Evolutionary conservation across 2,888 invertebrate genomes (phyloP), one percentile per base, ranked within the genome.

Genomic region (Mesorhabditis sp.): DNA sequence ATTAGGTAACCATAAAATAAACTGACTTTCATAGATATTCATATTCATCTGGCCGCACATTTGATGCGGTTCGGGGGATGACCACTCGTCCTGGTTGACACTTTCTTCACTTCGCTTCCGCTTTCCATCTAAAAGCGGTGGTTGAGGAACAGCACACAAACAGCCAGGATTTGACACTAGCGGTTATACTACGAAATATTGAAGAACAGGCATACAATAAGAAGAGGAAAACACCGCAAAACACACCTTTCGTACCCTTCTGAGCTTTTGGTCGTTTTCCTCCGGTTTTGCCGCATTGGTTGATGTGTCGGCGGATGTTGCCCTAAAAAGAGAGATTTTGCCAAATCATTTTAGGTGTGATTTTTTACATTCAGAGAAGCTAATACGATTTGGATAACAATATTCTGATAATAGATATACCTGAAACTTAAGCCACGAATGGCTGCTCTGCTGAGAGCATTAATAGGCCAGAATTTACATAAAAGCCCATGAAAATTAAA

Each of bases 301-400:
- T 80, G 70, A 81, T 76, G 70, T 81, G 81, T 42, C 81, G 74
- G 42, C 80, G 77, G 67, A 81, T 81, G 67, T 80, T 80, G 43
- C 81, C 81, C 74, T 77, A 45, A 63, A 76, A 69, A 42, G 42
- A 45, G 66, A 6, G 4, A n/a, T 58, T 62, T 62, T 67, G 7
- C 62, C 4, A 28, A 66, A 61, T 43, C 28, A 44, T 45, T 67
- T 70, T n/a, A 28, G 28, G 28, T 28, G 28, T 28, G 28, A 28
- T 28, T 28, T 28, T 28, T 28, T 28, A 28, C 28, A 28, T 28
- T 28, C 2, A 28, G 28, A 28, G 28, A 28, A 28, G 28, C 28
- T 28, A 28, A 28, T 28, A 28, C 28, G 28, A 28, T 28, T 28
- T 28, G 28, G 28, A 28, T 28, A 28, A 28, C 28, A 28, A 28